A percentile compares a stretch with the other conserved stretches of the same genome.
These are phyloP conservation scores for Muscicapa adusta DNA, from an alignment of 2,113 vertebrate genomes.

Conservation along the genomic window DNA sequence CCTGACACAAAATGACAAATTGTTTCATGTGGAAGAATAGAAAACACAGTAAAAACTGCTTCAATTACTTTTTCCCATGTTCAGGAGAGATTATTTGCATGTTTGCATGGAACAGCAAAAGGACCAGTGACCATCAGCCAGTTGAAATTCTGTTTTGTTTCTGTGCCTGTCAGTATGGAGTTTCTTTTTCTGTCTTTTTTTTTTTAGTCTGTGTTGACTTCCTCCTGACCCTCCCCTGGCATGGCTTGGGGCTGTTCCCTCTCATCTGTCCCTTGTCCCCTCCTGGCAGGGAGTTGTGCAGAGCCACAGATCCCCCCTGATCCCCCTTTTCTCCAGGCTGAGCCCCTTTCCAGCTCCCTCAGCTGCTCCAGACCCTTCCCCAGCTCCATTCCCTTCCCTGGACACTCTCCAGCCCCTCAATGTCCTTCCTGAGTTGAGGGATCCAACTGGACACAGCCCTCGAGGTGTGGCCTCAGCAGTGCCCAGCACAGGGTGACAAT, in stretches of 20 bases:
- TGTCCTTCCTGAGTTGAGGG: background rate
- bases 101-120: background rate
- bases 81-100: background rate
- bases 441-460: background rate
- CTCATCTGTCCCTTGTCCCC: background rate
- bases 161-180: background rate
- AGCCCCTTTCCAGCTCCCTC: background rate
- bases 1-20: background rate
- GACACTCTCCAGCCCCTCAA: fast-evolving
- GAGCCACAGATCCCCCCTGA: background rate
- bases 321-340: background rate
- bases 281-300: background rate
- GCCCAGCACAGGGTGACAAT: background rate
- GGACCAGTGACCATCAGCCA: background rate
- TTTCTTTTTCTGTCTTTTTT: background rate
- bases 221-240: background rate
- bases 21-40: background rate
- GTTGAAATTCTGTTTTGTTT: background rate
- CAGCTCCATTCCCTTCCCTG: background rate
- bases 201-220: background rate
- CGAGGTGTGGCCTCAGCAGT: background rate
- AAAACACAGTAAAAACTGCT: background rate
- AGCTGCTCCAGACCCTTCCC: background rate
- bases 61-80: background rate
- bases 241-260: fast-evolving